Base-by-base conservation (phyloP, 1,140 invertebrate genomes). In the Drosophila melanica region DNA sequence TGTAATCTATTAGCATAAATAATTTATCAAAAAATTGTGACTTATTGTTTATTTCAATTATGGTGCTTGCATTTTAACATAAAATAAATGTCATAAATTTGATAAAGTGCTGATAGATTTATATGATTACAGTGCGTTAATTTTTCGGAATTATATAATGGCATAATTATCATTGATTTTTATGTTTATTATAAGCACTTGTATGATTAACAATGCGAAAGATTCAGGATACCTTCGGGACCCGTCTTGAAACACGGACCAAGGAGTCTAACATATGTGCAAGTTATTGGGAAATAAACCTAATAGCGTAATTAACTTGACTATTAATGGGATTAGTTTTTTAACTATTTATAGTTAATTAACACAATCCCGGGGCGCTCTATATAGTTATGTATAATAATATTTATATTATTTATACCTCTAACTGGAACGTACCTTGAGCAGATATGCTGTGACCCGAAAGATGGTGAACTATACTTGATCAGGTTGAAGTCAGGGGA, bases 191-290 rank as follows among this genome's bases (percentile, higher is more conserved):
- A 44, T 58, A 72, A 33, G 50, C 62, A 66, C 35, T 50, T 72
- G 55, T 66, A 73, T 58, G 68, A 76, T 76, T 64, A 76, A 71
- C 73, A 76, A 76, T 72, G 68, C 66, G 62, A 73, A 72, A 76
- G 68, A 77, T 92, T 94, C 94, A 93, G 94, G 94, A 65, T 65
- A 47, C 51, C 53, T 66, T 66, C 35, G 62, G 50, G 55, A 59
- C 47, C 96, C 96, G 96, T 97, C 96, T 97, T 96, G 96, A 97
- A 97, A 97, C 96, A 97, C 96, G 95, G 96, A 97, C 96, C 96
- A 97, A 96, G 96, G 95, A 97, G 96, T 97, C 94, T 95, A 96
- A 94, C 95, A 94, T 95, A 94, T 95, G 93, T 93, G 96, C 96
- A 93, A 97, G 67, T 59, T 55, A 60, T 66, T 71, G 37, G 53